Conservation (phyloP, 1,140 invertebrate genomes). For the Bombus sibiricus region DNA sequence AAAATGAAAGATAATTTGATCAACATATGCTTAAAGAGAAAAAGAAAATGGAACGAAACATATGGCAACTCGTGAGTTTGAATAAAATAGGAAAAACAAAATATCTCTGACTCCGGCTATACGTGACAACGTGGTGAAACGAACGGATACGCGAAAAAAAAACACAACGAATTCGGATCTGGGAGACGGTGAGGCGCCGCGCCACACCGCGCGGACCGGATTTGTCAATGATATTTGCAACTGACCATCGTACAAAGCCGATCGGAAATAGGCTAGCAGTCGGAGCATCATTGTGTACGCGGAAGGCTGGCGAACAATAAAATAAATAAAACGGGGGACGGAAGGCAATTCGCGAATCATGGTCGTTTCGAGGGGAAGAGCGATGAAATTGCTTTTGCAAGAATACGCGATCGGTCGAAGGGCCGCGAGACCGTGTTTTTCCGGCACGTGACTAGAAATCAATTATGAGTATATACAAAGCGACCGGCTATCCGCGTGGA, state of each 20-base stretch:
- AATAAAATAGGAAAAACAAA: not conserved
- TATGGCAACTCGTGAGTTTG: not conserved
- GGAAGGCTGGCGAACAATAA: conserved; percentile 32
- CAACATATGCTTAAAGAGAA: not conserved
- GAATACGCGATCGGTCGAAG: conserved; percentile 22
- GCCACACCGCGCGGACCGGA: not conserved
- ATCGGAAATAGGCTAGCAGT: conserved; percentile 35
- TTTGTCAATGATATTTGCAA: conserved; percentile 36
- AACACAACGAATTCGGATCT: not conserved
- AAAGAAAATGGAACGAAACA: not conserved
- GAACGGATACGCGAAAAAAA: not conserved
- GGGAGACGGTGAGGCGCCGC: no score
- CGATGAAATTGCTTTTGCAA: conserved; percentile 42
- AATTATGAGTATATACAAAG: conserved; percentile 51
- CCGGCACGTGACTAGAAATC: conserved; percentile 54
- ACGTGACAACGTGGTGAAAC: not conserved
- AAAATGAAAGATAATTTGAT: not conserved
- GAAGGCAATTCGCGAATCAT: conserved; percentile 1
- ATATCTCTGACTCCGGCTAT: not conserved
- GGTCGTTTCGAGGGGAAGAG: no score
- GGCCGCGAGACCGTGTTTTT: conserved; percentile 31
- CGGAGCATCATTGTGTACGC: conserved; percentile 21
- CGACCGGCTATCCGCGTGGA: not conserved
- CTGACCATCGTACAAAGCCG: conserved; percentile 27
- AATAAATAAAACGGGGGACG: conserved; percentile 31